Conservation (phyloP, 2,888 invertebrate genomes). For the Tenthredo amoena region DNA sequence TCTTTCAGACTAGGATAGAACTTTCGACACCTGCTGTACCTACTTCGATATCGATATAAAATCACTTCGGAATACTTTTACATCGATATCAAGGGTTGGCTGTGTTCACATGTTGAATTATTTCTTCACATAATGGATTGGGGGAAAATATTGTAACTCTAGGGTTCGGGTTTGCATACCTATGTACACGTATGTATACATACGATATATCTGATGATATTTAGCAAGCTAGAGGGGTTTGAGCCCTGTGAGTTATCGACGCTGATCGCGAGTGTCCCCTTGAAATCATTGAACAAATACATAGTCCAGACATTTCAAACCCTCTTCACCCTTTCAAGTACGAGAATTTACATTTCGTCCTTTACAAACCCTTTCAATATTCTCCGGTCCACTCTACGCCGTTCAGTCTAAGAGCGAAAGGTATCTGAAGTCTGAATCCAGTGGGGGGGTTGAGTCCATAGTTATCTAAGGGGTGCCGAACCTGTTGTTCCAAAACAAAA, state of each 20-base stretch:
- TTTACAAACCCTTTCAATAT: constrained; percentile 31
- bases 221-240: neutral
- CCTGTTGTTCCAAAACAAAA: constrained; percentile 9
- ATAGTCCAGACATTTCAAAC: constrained; percentile 15
- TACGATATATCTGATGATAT: neutral
- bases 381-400: neutral
- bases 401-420: neutral
- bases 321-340: constrained; percentile 20
- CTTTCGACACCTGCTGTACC: constrained; percentile 1
- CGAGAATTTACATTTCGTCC: constrained; percentile 27
- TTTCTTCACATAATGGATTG: neutral
- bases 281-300: constrained; percentile 5
- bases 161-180: neutral
- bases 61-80: constrained; percentile 19
- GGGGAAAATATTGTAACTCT: neutral
- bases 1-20: neutral
- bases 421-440: constrained; percentile 12
- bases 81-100: neutral
- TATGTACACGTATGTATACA: neutral
- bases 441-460: neutral
- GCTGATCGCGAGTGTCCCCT: constrained; percentile 10
- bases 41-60: neutral
- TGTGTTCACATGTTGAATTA: neutral
- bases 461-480: neutral
- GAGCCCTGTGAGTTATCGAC: constrained; percentile 22